Conservation (phyloP, 2,113 vertebrate genomes). For the Nyctibius bracteatus region DNA sequence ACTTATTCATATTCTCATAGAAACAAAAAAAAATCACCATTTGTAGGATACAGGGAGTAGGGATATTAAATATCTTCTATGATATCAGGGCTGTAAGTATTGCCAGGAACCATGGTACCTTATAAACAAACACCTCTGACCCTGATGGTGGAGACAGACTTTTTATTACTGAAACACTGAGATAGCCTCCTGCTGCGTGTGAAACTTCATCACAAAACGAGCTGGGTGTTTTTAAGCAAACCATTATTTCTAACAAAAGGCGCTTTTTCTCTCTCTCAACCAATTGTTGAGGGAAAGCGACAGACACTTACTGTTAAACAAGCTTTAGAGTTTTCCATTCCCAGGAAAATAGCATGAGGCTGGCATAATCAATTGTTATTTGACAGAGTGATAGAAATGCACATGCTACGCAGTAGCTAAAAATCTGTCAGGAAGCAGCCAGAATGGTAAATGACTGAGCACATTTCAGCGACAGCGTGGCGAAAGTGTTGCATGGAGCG, state of each 20-base stretch:
- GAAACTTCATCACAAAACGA: slow-evolving; percentile 15
- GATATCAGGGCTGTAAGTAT: background rate
- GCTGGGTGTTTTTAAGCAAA: slow-evolving; percentile 20
- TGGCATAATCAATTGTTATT: background rate
- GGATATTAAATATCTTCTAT: background rate
- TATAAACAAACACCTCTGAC: background rate
- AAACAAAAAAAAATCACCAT: background rate
- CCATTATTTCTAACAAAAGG: slow-evolving; percentile 36
- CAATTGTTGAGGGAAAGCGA: background rate
- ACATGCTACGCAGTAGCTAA: background rate
- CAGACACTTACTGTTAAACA: background rate
- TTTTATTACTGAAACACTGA: background rate
- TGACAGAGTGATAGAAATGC: background rate
- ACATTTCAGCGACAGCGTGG: rapidly evolving
- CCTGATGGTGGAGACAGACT: background rate
- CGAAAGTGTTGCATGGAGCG: background rate
- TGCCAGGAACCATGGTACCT: background rate
- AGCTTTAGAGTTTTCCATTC: background rate
- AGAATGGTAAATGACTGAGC: background rate
- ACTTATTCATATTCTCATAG: background rate
- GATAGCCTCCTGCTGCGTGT: background rate
- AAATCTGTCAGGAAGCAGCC: background rate
- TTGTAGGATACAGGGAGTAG: background rate
- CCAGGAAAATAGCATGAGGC: background rate
- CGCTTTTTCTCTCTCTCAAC: background rate